Base-by-base conservation (phyloP, 1,140 invertebrate genomes). In the Rhizoglyphus robini region DNA sequence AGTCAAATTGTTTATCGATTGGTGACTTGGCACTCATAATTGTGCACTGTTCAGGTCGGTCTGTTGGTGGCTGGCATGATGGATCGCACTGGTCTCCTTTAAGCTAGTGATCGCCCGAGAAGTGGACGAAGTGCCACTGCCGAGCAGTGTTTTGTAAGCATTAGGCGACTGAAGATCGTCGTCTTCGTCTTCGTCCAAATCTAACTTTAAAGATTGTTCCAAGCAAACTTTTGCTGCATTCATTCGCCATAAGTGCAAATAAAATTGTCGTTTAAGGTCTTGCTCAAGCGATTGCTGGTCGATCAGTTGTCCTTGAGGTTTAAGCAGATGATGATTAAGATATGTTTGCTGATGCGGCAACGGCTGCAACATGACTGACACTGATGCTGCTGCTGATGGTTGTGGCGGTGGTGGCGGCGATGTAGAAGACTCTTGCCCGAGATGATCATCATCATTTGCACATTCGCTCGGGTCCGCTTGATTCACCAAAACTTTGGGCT, bases 391-490 rank as follows among this genome's bases (percentile, higher is more conserved):
- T n/a, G n/a, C n/a, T n/a, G n/a, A n/a, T n/a, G n/a, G n/a, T n/a
- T n/a, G n/a, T n/a, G n/a, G n/a, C n/a, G n/a, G n/a, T n/a, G n/a
- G n/a, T n/a, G n/a, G n/a, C n/a, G n/a, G n/a, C n/a, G n/a, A n/a
- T n/a, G n/a, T n/a, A n/a, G n/a, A n/a, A n/a, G n/a, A n/a, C n/a
- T n/a, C n/a, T n/a, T n/a, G n/a, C n/a, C n/a, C n/a, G n/a, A n/a
- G n/a, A 32, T 32, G 8, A 54, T 54, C 23, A 54, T 54, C 51
- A 54, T 54, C 51, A 20, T 54, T 54, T 54, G 51, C 8, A 54
- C 51, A 54, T 54, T 54, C 51, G 23, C 41, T 46, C 41, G 41
- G 41, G 41, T 32, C 23, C 15, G 23, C 31, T 54, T 54, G 20
- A 32, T 8, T 8, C 51, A 20, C 8, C 8, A 54, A 54, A 54